Evolutionary conservation across 2,888 invertebrate species (phyloP).

Genomic region (Chloromyia formosa): DNA sequence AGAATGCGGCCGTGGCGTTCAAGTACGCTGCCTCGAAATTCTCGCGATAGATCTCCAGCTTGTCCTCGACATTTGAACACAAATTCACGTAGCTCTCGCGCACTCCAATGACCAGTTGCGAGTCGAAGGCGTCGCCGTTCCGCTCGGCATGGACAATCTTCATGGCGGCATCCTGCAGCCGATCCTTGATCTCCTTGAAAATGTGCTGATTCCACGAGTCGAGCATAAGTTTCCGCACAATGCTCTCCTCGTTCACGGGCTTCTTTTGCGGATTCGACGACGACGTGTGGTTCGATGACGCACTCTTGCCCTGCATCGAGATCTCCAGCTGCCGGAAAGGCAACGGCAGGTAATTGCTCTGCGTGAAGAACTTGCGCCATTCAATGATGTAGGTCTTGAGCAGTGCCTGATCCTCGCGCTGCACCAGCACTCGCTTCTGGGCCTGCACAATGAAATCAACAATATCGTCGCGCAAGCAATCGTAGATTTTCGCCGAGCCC

Average conservation of each 20-base stretch:
- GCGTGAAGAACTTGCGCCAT: slow-evolving; percentile 98
- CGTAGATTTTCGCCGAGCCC: slow-evolving; percentile 86
- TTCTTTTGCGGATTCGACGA: slow-evolving; percentile 66
- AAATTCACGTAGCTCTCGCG: slow-evolving; percentile 98
- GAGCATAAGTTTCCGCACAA: slow-evolving; percentile 94
- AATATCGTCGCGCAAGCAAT: slow-evolving; percentile 90
- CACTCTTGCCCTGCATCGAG: slow-evolving; percentile 76
- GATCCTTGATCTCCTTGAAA: slow-evolving; percentile 93
- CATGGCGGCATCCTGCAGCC: slow-evolving; percentile 95
- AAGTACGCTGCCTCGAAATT: slow-evolving; percentile 98
- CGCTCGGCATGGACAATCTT: slow-evolving; percentile 95
- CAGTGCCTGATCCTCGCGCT: slow-evolving; percentile 93
- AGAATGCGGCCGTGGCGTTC: slow-evolving; percentile 91
- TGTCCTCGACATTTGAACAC: slow-evolving; percentile 91
- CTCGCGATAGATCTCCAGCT: slow-evolving; percentile 93
- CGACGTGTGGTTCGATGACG: slow-evolving; percentile 61
- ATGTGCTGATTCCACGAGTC: slow-evolving; percentile 99
- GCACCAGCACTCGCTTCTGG: slow-evolving; percentile 86
- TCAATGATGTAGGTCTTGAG: slow-evolving; percentile 96
- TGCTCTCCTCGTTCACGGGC: slow-evolving; percentile 82
- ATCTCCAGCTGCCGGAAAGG: slow-evolving; percentile 94
- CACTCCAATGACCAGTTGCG: slow-evolving; percentile 96
- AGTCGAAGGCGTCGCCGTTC: slow-evolving; percentile 97
- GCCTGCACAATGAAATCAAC: slow-evolving; percentile 94
- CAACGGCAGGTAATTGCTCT: slow-evolving; percentile 95